Base-by-base conservation (phyloP, 2,113 vertebrate species). In the Oncorhynchus mykiss region DNA sequence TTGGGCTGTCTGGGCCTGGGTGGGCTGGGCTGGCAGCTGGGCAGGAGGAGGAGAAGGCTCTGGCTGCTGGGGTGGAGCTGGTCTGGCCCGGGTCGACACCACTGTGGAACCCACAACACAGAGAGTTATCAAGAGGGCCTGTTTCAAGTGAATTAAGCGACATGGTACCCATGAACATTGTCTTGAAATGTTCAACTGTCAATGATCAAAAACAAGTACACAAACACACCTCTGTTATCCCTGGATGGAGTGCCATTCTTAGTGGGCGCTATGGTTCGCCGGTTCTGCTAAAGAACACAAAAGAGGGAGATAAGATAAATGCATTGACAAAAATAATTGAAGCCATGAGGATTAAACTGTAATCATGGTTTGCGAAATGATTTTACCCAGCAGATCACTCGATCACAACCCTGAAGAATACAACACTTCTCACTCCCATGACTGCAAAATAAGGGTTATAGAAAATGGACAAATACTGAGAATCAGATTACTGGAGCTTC, bases 171-270 rank as follows among this genome's bases (percentile, higher is more conserved):
- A 8, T 3, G 59, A n/a, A n/a, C 8, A 34, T 7, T 68, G 22
- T 24, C 22, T 24, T 24, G 22, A 25, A 20, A 45, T 45, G 39
- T 45, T 45, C 2, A 54, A 16, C 51, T 54, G 51, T 14, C 13
- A 54, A 54, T 54, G 14, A 5, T 54, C 51, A 18, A 18, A 54
- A 54, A 54, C 13, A 9, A 20, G 34, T 5, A 49, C 80, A 77
- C 86, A 91, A 9, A 45, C 9, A 39, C 92, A 99, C 98, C 98
- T 97, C 95, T 95, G 77, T 96, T 97, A 82, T 98, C 97, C 92
- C 95, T 97, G 87, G 93, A 90, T 75, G 96, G 94, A 66, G 83
- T 85, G 0, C 99, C 97, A 89, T 93, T 96, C 91, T 96, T 99
- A 90, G 83, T 0, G 82, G 96, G 83, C 78, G 89, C 88, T 82